Conservation (phyloP, 2,888 invertebrate genomes). For the Brassicogethes aeneus region DNA sequence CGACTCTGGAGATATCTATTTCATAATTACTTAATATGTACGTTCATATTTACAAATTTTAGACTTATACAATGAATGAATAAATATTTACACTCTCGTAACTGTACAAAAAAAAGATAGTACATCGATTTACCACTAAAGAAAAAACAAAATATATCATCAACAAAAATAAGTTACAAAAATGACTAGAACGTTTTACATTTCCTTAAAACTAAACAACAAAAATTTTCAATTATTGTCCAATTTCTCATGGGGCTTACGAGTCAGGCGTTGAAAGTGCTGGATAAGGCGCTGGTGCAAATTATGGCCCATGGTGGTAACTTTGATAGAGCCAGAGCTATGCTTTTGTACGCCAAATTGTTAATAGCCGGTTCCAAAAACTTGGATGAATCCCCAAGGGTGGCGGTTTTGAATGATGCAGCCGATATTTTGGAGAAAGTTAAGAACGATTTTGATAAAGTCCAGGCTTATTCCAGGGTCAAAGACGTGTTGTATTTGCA, state of each 20-base stretch:
- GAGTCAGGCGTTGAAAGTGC: slow-evolving; percentile 61
- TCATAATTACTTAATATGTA: slow-evolving; percentile 19
- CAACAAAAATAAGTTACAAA: no score
- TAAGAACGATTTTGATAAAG: slow-evolving; percentile 59
- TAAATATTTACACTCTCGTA: no score
- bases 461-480: slow-evolving; percentile 67
- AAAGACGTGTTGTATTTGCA: slow-evolving; percentile 65
- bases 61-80: no score
- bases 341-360: slow-evolving; percentile 71
- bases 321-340: slow-evolving; percentile 70
- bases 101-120: no score
- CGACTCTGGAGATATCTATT: slow-evolving; percentile 35
- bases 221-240: no score
- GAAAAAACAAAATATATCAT: no score
- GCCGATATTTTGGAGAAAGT: slow-evolving; percentile 56
- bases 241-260: slow-evolving; percentile 68
- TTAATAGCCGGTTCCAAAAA: no score
- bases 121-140: no score
- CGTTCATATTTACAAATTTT: no score
- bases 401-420: slow-evolving; percentile 46
- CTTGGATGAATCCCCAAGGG: slow-evolving; percentile 46
- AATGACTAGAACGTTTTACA: no score
- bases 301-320: slow-evolving; percentile 72
- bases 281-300: slow-evolving; percentile 47
- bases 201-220: no score